Conservation (phyloP, 2,888 invertebrate species). For the Cerastoderma edule region DNA sequence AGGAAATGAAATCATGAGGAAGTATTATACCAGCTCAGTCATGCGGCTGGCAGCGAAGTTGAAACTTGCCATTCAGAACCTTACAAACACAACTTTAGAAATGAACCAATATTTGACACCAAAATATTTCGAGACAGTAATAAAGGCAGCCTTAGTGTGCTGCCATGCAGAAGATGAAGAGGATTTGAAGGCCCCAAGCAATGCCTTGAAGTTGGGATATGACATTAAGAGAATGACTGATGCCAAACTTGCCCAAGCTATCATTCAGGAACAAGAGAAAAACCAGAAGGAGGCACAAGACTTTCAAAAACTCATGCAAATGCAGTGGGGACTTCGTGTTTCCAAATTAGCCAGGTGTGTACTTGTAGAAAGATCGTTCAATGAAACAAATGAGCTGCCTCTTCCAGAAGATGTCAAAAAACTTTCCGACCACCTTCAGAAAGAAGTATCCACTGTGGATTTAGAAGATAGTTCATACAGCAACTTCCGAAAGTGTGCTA, state of each 20-base stretch:
- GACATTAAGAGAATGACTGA: slow-evolving; percentile 37
- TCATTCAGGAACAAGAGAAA: slow-evolving; percentile 25
- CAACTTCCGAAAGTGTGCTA: slow-evolving; percentile 39
- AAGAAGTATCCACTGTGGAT: slow-evolving; percentile 33
- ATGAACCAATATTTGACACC: slow-evolving; percentile 35
- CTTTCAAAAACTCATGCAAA: slow-evolving; percentile 48
- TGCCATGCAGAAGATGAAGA: slow-evolving; percentile 39
- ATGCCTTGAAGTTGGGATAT: slow-evolving; percentile 46
- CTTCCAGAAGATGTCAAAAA: slow-evolving; percentile 44
- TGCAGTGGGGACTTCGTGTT: slow-evolving; percentile 43
- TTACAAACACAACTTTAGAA: slow-evolving; percentile 13
- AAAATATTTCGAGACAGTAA: slow-evolving; percentile 38
- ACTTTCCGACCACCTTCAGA: slow-evolving; percentile 35
- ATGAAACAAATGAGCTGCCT: slow-evolving; percentile 36
- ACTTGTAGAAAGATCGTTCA: slow-evolving; percentile 41
- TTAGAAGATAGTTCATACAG: slow-evolving; percentile 34
- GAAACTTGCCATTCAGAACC: slow-evolving; percentile 24
- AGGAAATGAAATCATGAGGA: slow-evolving; percentile 42
- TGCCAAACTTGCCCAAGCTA: slow-evolving; percentile 43
- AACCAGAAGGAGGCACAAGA: slow-evolving; percentile 41
- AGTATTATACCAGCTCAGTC: slow-evolving; percentile 44
- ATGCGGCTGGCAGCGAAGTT: slow-evolving; percentile 44
- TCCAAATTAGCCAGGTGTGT: slow-evolving; percentile 50
- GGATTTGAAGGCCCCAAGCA: slow-evolving; percentile 41
- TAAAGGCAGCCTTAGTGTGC: slow-evolving; percentile 39